Evolutionary conservation across 2,113 vertebrate species (phyloP).

Genomic region (Anthoscopus minutus): DNA sequence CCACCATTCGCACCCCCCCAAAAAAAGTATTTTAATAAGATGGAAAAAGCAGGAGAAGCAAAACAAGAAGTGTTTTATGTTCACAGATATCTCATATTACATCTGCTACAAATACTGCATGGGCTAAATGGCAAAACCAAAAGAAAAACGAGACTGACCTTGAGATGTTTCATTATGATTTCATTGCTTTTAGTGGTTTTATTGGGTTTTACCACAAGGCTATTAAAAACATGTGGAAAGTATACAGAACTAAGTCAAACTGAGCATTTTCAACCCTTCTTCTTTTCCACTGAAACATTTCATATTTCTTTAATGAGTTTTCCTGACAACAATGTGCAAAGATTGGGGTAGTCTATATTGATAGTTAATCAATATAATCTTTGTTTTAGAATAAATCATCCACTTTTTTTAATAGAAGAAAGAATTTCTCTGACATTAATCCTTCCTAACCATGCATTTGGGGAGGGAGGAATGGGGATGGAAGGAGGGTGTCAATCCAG

Average conservation of each 20-base stretch:
- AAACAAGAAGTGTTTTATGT: slow-evolving; percentile 51
- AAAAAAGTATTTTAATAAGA: slow-evolving; percentile 22
- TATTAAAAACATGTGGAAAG: slow-evolving; percentile 55
- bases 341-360: not conserved
- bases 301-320: not conserved
- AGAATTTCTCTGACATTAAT: not conserved
- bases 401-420: not conserved
- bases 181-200: slow-evolving; percentile 54
- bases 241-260: slow-evolving; percentile 10
- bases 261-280: not conserved
- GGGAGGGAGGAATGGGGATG: not conserved
- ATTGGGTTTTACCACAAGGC: slow-evolving; percentile 29
- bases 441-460: not conserved
- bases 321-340: not conserved
- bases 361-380: not conserved
- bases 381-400: not conserved
- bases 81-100: slow-evolving; percentile 50
- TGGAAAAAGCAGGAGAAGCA: slow-evolving; percentile 48
- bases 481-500: not conserved
- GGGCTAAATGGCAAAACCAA: slow-evolving; percentile 35
- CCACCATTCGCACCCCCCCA: rapidly evolving
- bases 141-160: slow-evolving; percentile 45
- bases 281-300: slow-evolving; percentile 6
- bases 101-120: slow-evolving; percentile 22
- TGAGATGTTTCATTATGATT: slow-evolving; percentile 60